Evolutionary conservation across 2,797 vertebrate species (phyloP).

Genomic region (Poecilia picta): DNA sequence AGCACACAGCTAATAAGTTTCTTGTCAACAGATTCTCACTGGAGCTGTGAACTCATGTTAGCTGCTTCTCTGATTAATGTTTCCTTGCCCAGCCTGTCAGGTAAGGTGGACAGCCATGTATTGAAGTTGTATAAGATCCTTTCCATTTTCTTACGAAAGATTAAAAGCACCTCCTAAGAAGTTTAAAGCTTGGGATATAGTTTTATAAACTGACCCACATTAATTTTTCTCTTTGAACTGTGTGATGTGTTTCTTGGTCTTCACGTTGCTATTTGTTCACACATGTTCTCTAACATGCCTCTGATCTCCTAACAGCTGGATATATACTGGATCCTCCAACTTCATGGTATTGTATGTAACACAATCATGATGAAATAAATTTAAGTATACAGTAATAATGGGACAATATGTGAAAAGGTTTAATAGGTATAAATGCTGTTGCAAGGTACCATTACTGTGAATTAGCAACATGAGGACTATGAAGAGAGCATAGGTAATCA

Average conservation of each 20-base stretch:
- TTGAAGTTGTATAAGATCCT: not conserved
- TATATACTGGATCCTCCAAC: not conserved
- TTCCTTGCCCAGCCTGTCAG: not conserved
- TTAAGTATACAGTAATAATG: not conserved
- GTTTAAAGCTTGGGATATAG: not conserved
- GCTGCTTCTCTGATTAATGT: not conserved
- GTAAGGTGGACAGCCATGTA: not conserved
- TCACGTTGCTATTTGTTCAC: not conserved
- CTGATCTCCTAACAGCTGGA: not conserved
- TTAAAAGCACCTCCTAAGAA: not conserved
- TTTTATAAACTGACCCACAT: not conserved
- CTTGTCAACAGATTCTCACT: not conserved
- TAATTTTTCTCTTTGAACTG: not conserved
- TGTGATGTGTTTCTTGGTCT: not conserved
- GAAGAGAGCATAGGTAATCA: not conserved
- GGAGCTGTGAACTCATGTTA: not conserved
- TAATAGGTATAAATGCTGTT: not conserved
- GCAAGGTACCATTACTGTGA: not conserved
- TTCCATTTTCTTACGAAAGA: not conserved
- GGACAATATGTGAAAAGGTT: not conserved
- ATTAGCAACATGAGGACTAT: not conserved
- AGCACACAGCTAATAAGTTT: not conserved
- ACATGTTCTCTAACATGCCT: not conserved
- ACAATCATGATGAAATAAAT: not conserved
- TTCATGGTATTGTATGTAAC: not conserved